Percentiles rank a stretch among this genome's conserved stretches.
phyloP scores from a whole-genome alignment of 2,113 vertebrate genomes.

The Neofelis nebulosa region DNA sequence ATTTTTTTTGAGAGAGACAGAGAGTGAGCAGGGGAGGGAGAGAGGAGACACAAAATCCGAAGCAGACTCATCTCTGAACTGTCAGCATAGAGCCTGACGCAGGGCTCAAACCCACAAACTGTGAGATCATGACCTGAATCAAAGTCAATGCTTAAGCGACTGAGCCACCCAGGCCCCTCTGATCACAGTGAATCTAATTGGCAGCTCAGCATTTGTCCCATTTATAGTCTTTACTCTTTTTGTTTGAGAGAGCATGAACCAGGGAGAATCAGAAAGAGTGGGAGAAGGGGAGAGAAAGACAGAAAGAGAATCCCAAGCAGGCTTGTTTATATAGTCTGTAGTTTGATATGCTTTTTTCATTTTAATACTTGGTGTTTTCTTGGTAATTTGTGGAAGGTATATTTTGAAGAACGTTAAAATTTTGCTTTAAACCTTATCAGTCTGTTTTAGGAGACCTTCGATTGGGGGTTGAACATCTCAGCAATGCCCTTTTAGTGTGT shows the following conservation, averaged over 20 bases:
- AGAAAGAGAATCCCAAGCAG: no score
- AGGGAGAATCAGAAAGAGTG: no score
- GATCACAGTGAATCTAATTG: background rate
- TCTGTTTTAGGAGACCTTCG: slow-evolving; percentile 69
- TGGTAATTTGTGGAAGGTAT: background rate
- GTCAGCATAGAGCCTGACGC: no score
- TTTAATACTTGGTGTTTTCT: slow-evolving; percentile 39
- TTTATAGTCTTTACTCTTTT: background rate
- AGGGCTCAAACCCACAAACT: no score
- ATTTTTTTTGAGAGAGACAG: no score
- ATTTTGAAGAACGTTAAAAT: background rate
- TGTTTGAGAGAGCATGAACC: no score
- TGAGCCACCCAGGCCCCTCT: background rate
- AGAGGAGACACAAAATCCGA: no score
- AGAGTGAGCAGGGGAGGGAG: no score
- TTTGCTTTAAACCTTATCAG: background rate
- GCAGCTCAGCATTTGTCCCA: background rate
- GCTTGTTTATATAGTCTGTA: background rate
- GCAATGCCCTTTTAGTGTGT: slow-evolving; percentile 68
- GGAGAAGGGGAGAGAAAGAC: no score
- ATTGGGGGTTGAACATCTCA: slow-evolving; percentile 69
- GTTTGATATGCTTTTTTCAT: background rate
- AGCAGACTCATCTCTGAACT: no score
- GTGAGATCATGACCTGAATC: no score
- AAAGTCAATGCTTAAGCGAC: no score